Base-by-base conservation (phyloP, 1,140 invertebrate genomes). In the Lithobius niger region DNA sequence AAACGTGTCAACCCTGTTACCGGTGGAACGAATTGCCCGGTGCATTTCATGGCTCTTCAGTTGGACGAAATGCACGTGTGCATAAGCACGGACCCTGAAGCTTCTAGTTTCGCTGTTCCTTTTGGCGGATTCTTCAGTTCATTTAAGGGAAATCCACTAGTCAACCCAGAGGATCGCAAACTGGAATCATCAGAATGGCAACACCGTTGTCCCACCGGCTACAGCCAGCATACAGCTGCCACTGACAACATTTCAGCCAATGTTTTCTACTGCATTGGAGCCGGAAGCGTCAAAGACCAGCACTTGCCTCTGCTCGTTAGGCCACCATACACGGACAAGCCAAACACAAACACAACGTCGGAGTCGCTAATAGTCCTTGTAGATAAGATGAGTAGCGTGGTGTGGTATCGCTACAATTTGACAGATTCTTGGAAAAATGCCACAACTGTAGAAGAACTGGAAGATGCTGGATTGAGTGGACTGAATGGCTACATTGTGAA, bases 221-320 rank as follows among this genome's bases (percentile, higher is more conserved):
- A 57, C 60, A 66, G 61, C 42, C 54, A 61, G 19, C 66, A 67
- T 54, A 31, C 65, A 21, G 65, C 62, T 1, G 49, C 52, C 1
- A 44, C 65, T 2, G 61, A 62, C 45, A 52, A 65, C 15, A 56
- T 61, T 0, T 56, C 55, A 50, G 45, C 60, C 18, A 53, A 62
- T 13, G 56, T 25, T 25, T 28, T 42, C 27, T n/a, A 3, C 6
- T 15, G 44, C 15, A 27, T 10, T 10, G 3, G 54, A 18, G 26
- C n/a, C n/a, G 6, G 13, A 52, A 54, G 4, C 36, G 3, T 13
- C 31, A 3, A 16, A 21, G 16, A 16, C 15, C 13, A 44, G 21
- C 10, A 21, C 43, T 4, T 51, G 52, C 54, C 47, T 3, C 3
- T 4, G 21, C 16, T 3, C 16, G 3, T 13, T 13, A 6, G 3